phyloP scores from a whole-genome alignment of 2,797 vertebrate species.

The Sciurus vulgaris region DNA sequence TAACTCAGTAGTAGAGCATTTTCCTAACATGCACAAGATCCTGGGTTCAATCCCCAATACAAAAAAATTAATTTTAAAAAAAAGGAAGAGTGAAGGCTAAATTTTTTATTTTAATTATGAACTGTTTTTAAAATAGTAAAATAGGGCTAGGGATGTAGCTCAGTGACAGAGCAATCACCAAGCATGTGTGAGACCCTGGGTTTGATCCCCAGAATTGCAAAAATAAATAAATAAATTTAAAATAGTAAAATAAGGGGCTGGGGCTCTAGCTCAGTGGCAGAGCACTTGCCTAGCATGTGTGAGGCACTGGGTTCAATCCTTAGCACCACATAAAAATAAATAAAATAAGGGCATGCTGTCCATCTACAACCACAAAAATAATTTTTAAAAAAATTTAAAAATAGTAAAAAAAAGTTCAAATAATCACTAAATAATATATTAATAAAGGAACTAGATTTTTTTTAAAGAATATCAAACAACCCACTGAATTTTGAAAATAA shows the following conservation, averaged over 20 bases:
- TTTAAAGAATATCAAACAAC: neutral
- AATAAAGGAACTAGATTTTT: neutral
- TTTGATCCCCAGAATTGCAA: no score
- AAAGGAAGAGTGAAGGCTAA: neutral
- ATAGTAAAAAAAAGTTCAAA: slow-evolving; percentile 37
- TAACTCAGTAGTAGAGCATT: neutral
- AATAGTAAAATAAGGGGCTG: neutral
- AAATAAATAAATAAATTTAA: neutral
- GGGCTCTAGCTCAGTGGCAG: no score
- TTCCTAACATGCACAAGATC: no score
- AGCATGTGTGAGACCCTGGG: neutral
- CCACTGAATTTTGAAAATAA: slow-evolving; percentile 2
- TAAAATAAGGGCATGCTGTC: no score
- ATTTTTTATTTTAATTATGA: neutral
- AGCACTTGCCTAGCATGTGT: no score
- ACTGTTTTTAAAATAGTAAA: slow-evolving; percentile 8
- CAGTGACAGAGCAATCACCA: neutral
- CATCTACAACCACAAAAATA: no score
- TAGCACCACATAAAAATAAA: no score
- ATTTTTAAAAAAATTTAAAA: no score
- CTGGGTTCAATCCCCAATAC: neutral
- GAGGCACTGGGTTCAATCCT: no score
- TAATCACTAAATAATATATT: neutral
- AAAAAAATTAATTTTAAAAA: neutral
- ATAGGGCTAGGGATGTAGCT: neutral